phyloP scores from a whole-genome alignment of 2,888 invertebrate genomes.

The Pyrgus malvae region DNA sequence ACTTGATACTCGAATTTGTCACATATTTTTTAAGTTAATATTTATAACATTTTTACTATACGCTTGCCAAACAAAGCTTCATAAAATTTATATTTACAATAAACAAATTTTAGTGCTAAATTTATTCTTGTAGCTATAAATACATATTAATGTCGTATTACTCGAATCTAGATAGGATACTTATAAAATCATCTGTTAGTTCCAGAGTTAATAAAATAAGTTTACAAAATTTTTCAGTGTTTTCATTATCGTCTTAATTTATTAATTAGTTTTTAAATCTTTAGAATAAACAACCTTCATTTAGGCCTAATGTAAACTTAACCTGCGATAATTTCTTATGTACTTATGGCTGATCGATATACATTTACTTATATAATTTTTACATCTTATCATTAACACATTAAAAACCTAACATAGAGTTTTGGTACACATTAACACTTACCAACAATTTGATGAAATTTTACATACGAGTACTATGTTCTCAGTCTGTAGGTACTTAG shows the following conservation, averaged over 20 bases:
- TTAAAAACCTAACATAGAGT: too few relatives aligned
- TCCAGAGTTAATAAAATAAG: constrained; percentile 81
- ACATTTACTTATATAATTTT: not conserved
- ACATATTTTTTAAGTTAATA: too few relatives aligned
- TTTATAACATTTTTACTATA: too few relatives aligned
- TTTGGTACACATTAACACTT: too few relatives aligned
- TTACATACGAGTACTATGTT: too few relatives aligned
- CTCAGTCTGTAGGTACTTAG: too few relatives aligned
- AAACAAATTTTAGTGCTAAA: constrained; percentile 54
- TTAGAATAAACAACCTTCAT: not conserved
- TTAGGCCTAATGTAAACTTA: too few relatives aligned
- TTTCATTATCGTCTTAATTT: constrained; percentile 46
- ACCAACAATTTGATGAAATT: too few relatives aligned
- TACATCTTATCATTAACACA: too few relatives aligned
- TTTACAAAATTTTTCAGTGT: constrained; percentile 62
- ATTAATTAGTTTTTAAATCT: not conserved
- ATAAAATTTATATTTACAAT: constrained; percentile 1
- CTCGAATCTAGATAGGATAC: constrained; percentile 79
- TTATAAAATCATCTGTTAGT: constrained; percentile 79
- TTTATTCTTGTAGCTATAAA: constrained; percentile 75
- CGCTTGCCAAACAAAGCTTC: constrained; percentile 47
- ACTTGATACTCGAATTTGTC: too few relatives aligned
- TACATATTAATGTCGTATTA: constrained; percentile 68
- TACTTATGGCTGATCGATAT: not conserved
- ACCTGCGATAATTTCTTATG: too few relatives aligned